Conservation (phyloP, 2,797 vertebrate species). For the Otus scops region DNA sequence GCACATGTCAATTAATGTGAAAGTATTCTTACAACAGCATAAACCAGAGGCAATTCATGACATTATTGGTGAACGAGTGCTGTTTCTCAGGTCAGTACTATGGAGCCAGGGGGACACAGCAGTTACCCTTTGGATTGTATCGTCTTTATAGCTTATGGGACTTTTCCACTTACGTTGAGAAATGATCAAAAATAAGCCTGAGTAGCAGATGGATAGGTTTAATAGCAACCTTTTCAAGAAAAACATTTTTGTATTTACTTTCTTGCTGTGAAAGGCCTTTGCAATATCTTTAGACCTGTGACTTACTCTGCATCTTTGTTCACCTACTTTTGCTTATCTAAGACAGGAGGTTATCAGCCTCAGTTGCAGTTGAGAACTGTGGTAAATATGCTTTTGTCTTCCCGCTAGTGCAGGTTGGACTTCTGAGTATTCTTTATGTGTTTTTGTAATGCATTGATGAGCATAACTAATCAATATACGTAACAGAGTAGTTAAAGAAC, state of each 20-base stretch:
- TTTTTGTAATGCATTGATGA: background rate
- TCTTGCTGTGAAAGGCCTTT: background rate
- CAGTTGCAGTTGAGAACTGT: background rate
- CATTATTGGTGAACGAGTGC: background rate
- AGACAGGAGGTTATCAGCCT: background rate
- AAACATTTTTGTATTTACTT: background rate
- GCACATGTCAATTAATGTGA: background rate
- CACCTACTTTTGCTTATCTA: background rate
- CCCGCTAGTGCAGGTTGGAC: no score
- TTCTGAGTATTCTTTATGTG: no score
- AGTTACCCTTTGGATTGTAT: background rate
- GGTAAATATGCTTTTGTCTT: background rate
- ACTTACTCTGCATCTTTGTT: background rate
- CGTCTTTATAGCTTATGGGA: background rate
- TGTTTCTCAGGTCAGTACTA: background rate
- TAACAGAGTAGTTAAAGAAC: background rate
- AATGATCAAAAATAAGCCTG: background rate
- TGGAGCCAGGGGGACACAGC: background rate
- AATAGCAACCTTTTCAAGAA: background rate
- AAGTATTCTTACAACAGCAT: background rate
- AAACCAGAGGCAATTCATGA: background rate
- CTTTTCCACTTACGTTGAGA: background rate
- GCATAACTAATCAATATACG: background rate
- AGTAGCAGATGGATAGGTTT: background rate
- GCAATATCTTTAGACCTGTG: background rate